Evolutionary conservation across 1,140 invertebrate species (phyloP).

Genomic region (Caenorhabditis inopinata): DNA sequence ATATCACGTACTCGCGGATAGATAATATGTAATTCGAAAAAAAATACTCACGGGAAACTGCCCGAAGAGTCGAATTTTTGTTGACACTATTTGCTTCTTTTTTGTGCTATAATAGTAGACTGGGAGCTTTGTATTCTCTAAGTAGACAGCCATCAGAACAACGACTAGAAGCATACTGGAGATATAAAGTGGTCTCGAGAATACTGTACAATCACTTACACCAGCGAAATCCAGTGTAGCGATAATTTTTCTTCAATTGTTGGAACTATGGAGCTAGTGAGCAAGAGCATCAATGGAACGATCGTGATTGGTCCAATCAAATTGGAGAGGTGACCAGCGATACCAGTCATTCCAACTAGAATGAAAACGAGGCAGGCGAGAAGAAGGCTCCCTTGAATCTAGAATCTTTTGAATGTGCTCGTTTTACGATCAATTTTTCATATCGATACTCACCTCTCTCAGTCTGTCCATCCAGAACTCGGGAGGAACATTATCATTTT

Average conservation of each 20-base stretch:
- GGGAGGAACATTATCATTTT: conserved; percentile 5
- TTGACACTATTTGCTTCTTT: neutral
- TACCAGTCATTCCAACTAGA: conserved; percentile 65
- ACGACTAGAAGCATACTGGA: conserved; percentile 36
- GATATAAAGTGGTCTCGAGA: neutral
- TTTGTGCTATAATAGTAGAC: neutral
- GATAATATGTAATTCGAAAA: too few relatives aligned
- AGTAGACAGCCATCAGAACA: conserved; percentile 28
- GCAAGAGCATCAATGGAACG: conserved; percentile 57
- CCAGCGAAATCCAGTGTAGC: conserved; percentile 41
- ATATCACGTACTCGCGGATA: too few relatives aligned
- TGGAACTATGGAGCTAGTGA: conserved; percentile 63
- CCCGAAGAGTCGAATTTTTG: neutral
- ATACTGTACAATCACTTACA: conserved; percentile 56
- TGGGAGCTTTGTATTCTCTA: neutral
- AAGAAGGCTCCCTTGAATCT: conserved; percentile 41
- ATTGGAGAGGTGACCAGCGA: conserved; percentile 63
- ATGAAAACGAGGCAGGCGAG: conserved; percentile 64
- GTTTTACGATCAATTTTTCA: too few relatives aligned
- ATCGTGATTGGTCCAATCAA: conserved; percentile 59
- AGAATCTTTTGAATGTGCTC: neutral
- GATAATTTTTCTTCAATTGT: conserved; percentile 59
- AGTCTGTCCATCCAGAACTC: conserved; percentile 36
- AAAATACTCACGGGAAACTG: conserved; percentile 9
- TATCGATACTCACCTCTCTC: conserved; percentile 25